Base-by-base conservation (phyloP, 2,888 invertebrate genomes). In the Ferrisia virgata region DNA sequence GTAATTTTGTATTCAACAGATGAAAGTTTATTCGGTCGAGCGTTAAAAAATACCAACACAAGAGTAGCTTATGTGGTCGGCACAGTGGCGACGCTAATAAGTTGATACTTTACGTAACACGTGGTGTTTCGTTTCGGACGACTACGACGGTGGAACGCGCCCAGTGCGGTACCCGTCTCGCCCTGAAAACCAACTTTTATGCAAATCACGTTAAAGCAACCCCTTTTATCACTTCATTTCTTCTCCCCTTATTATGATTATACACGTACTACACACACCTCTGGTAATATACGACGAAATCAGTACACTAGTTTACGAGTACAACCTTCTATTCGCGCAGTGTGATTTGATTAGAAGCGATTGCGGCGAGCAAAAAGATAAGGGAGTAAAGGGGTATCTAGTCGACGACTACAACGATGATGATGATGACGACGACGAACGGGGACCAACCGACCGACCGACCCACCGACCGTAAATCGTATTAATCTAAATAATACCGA, bases 151-250 rank as follows among this genome's bases (percentile, higher is more conserved):
- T 11, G 53, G 53, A 53, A 53, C 53, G 53, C 53, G 53, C 22
- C 53, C 53, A 1, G 53, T 53, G 53, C 53, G 53, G 53, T 53
- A 53, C 53, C 53, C 43, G 6, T n/a, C 22, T 8, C 22, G 22
- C 1, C 53, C 53, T 22, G 22, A 1, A 6, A 40, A 1, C 72
- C 72, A 53, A 81, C 1, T 43, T 81, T 81, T 81, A 81, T 81
- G 81, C 81, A 81, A 81, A 81, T 81, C 81, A 58, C 81, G 81
- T 47, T 53, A 81, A 36, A 25, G 81, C 33, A 81, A 81, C 81
- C 81, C 81, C 81, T 81, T 81, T 81, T 81, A 81, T 81, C 81
- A 81, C 81, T 81, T 81, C 81, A 81, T 81, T 81, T 81, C 81
- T 31, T 79, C 81, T 79, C 58, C 81, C 81, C 43, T 64, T 18